These are phyloP conservation scores for Capitella teleta DNA, from an alignment of 1,140 invertebrate genomes.

Conservation along the genomic window DNA sequence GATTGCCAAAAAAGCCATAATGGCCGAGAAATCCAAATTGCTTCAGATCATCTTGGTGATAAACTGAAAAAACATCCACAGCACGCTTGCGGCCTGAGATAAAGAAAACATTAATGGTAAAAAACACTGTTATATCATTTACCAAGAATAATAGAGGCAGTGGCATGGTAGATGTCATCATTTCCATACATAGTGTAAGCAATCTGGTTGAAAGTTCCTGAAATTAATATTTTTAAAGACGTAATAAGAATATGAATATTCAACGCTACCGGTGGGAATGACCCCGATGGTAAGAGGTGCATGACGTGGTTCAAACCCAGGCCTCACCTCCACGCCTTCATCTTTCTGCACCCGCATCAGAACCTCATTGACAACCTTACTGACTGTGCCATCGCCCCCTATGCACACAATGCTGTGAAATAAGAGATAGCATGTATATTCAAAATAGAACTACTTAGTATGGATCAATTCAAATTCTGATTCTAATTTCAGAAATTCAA, in stretches of 20 bases:
- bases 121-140: slow-evolving; percentile 6
- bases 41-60: slow-evolving; percentile 23
- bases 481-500: not conserved
- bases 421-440: not conserved
- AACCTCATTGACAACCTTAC: slow-evolving; percentile 24
- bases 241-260: not conserved
- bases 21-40: slow-evolving; percentile 33
- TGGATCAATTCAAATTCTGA: not conserved
- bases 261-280: slow-evolving; percentile 26
- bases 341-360: slow-evolving; percentile 22
- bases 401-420: slow-evolving; percentile 24
- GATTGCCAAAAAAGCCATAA: slow-evolving; percentile 35
- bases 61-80: slow-evolving; percentile 30
- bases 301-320: slow-evolving; percentile 17
- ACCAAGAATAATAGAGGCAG: slow-evolving; percentile 30
- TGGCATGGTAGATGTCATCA: slow-evolving; percentile 22
- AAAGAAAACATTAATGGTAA: not conserved
- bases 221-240: slow-evolving; percentile 2
- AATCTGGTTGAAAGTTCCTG: slow-evolving; percentile 33
- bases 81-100: slow-evolving; percentile 19
- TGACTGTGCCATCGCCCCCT: slow-evolving; percentile 36
- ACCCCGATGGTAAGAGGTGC: slow-evolving; percentile 25
- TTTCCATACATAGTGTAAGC: slow-evolving; percentile 28
- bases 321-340: slow-evolving; percentile 20
- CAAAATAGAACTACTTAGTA: not conserved